These are phyloP conservation scores for Camponotus fellah DNA, from an alignment of 2,888 invertebrate genomes.

Conservation along the genomic window DNA sequence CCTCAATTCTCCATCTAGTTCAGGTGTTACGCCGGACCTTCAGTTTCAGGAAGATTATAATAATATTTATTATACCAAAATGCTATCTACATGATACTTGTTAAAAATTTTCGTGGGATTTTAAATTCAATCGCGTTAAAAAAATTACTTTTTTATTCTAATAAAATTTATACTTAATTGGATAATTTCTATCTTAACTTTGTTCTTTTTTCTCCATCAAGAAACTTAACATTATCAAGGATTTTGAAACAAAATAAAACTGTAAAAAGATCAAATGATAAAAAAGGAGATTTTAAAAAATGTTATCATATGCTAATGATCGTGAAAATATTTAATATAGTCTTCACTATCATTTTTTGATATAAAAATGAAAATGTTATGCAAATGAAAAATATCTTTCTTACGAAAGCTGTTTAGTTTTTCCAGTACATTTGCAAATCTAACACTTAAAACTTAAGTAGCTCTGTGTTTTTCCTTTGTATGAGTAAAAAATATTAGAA, in stretches of 20 bases:
- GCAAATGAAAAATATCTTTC: no score
- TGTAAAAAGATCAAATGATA: neutral
- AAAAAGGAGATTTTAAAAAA: neutral
- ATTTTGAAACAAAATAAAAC: neutral
- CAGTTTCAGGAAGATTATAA: neutral
- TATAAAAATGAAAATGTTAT: no score
- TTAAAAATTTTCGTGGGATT: neutral
- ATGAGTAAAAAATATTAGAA: no score
- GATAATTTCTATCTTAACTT: neutral
- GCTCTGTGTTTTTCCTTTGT: no score
- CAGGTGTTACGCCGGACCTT: conserved; percentile 46
- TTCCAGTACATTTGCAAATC: no score
- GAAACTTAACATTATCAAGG: neutral
- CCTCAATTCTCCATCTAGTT: conserved; percentile 84
- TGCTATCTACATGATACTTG: neutral
- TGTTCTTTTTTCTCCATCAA: neutral
- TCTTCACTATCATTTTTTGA: no score
- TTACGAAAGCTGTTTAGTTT: no score
- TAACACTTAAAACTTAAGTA: no score
- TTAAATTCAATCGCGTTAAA: neutral
- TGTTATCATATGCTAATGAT: neutral
- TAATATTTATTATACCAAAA: neutral
- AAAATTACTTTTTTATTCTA: neutral
- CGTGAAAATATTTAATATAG: neutral
- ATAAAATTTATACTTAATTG: neutral